phyloP scores from a whole-genome alignment of 2,797 vertebrate species.

The Micrastur ruficollis region DNA sequence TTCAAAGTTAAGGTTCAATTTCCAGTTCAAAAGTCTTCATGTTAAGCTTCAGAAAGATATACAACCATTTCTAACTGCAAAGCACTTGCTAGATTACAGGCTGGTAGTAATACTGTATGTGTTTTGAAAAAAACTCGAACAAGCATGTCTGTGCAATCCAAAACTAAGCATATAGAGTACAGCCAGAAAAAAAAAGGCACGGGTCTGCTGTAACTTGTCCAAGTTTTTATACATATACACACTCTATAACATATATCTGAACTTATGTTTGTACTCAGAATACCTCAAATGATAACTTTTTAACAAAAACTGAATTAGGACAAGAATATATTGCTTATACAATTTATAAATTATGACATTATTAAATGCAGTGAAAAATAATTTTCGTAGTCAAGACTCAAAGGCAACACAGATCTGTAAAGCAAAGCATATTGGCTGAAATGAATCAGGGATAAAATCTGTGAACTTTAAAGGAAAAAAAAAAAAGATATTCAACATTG shows the following conservation, averaged over 20 bases:
- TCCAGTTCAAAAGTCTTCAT: not conserved
- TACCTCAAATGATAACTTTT: not conserved
- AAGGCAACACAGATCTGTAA: not conserved
- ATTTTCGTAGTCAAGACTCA: slow-evolving; percentile 19
- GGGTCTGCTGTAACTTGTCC: not conserved
- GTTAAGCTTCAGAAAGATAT: not conserved
- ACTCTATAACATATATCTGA: not conserved
- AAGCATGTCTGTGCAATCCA: not conserved
- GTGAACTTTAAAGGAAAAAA: not conserved
- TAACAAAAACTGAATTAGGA: not conserved
- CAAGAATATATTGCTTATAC: not conserved
- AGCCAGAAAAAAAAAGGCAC: not conserved
- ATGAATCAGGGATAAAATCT: not conserved
- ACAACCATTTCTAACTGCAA: not conserved
- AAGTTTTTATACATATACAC: not conserved
- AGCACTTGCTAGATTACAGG: not conserved
- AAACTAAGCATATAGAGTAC: not conserved
- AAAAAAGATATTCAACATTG: not conserved
- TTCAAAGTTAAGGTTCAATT: not conserved
- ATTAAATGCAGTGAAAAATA: slow-evolving; percentile 25
- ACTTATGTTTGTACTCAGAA: not conserved
- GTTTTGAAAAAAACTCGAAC: not conserved
- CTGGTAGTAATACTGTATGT: not conserved
- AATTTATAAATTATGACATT: slow-evolving; percentile 3
- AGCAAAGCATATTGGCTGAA: not conserved